These are phyloP conservation scores for Gymnarchus niloticus DNA, from an alignment of 2,113 vertebrate genomes.

Conservation along the genomic window DNA sequence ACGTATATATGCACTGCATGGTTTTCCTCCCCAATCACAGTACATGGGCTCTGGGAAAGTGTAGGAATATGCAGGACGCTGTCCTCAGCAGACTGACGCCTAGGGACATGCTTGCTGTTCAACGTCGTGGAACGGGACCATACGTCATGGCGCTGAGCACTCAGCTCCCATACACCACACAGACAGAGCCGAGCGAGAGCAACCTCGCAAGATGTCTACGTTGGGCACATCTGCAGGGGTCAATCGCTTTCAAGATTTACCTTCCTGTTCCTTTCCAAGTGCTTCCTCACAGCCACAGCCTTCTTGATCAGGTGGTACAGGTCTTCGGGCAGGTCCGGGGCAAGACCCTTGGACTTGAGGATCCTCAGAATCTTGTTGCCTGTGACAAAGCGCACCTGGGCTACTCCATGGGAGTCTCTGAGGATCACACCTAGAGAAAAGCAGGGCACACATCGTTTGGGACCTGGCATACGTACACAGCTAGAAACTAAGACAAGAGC, in stretches of 20 bases:
- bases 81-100: background rate
- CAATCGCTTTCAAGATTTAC: constrained; percentile 48
- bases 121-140: constrained; percentile 7
- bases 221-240: background rate
- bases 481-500: no score
- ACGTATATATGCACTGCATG: constrained; percentile 19
- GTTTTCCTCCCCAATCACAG: constrained; percentile 16
- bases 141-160: background rate
- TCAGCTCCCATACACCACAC: constrained; percentile 15
- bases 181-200: constrained; percentile 3
- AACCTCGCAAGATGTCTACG: constrained; percentile 4
- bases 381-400: constrained; percentile 95
- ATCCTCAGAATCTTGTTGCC: constrained; percentile 98
- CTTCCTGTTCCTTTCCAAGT: constrained; percentile 97
- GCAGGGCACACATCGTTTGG: constrained; percentile 10
- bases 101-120: background rate
- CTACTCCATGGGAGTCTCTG: constrained; percentile 95
- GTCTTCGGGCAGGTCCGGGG: constrained; percentile 94
- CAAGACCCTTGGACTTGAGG: constrained; percentile 92
- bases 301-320: constrained; percentile 99
- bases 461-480: background rate
- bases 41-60: constrained; percentile 8
- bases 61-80: background rate
- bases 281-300: constrained; percentile 93
- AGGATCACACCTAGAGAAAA: constrained; percentile 84